Evolutionary conservation across 1,140 invertebrate genomes (phyloP).

Genomic region (Muscidifurax raptorellus): DNA sequence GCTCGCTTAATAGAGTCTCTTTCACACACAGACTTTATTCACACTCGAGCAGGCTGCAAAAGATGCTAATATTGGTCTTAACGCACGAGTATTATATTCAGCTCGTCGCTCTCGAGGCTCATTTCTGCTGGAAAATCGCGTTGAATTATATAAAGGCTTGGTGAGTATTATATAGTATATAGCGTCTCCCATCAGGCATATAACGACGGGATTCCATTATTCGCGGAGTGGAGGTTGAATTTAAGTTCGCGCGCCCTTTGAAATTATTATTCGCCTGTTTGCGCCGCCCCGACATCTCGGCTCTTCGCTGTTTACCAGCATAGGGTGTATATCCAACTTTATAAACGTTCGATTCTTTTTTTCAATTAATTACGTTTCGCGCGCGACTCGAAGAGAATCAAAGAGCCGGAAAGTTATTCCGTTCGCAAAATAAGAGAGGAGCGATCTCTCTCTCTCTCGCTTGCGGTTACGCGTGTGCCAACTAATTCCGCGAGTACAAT

Average conservation of each 20-base stretch:
- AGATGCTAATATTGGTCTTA: background rate
- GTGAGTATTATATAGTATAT: too few relatives aligned
- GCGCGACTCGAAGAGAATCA: background rate
- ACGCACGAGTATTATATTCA: background rate
- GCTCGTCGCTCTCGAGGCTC: slow-evolving; percentile 9
- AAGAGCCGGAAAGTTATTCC: background rate
- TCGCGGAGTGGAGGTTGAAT: slow-evolving; percentile 1
- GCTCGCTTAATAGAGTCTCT: too few relatives aligned
- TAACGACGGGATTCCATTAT: slow-evolving; percentile 23
- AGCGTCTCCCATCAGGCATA: background rate
- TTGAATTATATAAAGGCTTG: slow-evolving; percentile 9
- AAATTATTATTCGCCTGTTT: slow-evolving; percentile 41
- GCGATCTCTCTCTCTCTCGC: background rate
- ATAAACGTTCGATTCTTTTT: too few relatives aligned
- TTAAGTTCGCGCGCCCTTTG: slow-evolving; percentile 1
- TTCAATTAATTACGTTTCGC: background rate
- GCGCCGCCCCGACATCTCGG: background rate
- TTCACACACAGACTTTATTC: too few relatives aligned
- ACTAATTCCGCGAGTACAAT: slow-evolving; percentile 36
- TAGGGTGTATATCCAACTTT: too few relatives aligned
- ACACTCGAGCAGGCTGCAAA: background rate
- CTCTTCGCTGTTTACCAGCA: background rate
- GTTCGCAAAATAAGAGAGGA: background rate
- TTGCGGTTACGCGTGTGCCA: background rate
- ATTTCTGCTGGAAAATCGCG: slow-evolving; percentile 12